A percentile compares a stretch with the other conserved stretches of the same genome.
Evolutionary conservation across 2,797 vertebrate genomes (phyloP).

Genomic region (Tenualosa ilisha): DNA sequence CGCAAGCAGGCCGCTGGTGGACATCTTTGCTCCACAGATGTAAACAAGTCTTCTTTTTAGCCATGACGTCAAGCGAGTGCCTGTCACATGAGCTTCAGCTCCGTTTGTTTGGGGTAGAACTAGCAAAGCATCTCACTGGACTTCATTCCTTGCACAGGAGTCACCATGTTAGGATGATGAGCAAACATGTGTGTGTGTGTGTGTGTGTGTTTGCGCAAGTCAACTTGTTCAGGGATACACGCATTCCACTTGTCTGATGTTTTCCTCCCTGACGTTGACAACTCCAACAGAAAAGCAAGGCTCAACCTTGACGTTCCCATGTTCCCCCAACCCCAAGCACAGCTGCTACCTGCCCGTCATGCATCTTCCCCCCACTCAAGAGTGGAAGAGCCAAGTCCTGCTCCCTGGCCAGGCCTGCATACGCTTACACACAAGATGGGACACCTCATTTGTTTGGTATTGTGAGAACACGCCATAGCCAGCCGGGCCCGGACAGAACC

Average conservation of each 20-base stretch:
- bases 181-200: constrained; percentile 14
- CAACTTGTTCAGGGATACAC: background rate
- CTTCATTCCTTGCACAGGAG: background rate
- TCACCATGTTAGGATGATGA: background rate
- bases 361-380: background rate
- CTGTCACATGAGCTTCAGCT: background rate
- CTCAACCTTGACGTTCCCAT: background rate
- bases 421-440: background rate
- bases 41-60: background rate
- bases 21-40: background rate
- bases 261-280: background rate
- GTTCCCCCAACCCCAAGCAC: background rate
- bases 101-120: background rate
- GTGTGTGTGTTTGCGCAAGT: background rate
- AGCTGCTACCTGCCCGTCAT: constrained; percentile 32
- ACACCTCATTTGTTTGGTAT: constrained; percentile 24
- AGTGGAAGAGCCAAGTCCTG: background rate
- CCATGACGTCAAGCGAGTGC: constrained; percentile 15
- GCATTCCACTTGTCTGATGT: background rate
- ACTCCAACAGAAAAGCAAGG: background rate
- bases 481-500: background rate
- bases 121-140: background rate
- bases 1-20: background rate
- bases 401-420: background rate
- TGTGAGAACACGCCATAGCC: background rate